These are phyloP conservation scores for Platichthys stellatus DNA, from an alignment of 2,113 vertebrate genomes.

Conservation along the genomic window DNA sequence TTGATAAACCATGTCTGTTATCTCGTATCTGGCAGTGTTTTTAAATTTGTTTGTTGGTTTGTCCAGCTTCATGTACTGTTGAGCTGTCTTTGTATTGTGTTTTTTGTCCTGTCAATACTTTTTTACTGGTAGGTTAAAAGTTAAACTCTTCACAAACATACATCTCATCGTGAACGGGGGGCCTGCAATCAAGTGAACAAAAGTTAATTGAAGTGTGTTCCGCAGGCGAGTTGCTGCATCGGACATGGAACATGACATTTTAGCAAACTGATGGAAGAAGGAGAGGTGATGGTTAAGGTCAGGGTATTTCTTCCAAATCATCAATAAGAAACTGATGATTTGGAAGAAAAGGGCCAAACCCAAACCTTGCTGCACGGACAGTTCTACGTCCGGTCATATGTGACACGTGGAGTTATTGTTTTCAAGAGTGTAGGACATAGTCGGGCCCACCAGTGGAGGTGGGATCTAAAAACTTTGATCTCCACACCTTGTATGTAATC, in stretches of 20 bases:
- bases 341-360: background rate
- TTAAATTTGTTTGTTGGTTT: too few relatives aligned
- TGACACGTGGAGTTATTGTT: background rate
- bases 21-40: too few relatives aligned
- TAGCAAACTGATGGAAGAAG: background rate
- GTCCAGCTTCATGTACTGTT: too few relatives aligned
- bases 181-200: too few relatives aligned
- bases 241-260: background rate
- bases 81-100: too few relatives aligned
- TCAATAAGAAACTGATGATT: background rate
- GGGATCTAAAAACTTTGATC: background rate
- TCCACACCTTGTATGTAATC: conserved; percentile 11
- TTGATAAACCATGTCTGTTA: too few relatives aligned
- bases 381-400: background rate
- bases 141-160: too few relatives aligned
- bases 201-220: too few relatives aligned
- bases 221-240: background rate
- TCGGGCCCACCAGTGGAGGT: conserved; percentile 1
- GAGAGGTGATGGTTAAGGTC: background rate
- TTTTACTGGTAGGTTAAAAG: too few relatives aligned
- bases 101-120: too few relatives aligned
- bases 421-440: background rate
- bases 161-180: too few relatives aligned
- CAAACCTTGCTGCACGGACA: background rate
- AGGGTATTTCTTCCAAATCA: too few relatives aligned